Evolutionary conservation across 2,888 invertebrate species (phyloP), one percentile per base, ranked within the genome.

Genomic region (Geophilus truncorum): DNA sequence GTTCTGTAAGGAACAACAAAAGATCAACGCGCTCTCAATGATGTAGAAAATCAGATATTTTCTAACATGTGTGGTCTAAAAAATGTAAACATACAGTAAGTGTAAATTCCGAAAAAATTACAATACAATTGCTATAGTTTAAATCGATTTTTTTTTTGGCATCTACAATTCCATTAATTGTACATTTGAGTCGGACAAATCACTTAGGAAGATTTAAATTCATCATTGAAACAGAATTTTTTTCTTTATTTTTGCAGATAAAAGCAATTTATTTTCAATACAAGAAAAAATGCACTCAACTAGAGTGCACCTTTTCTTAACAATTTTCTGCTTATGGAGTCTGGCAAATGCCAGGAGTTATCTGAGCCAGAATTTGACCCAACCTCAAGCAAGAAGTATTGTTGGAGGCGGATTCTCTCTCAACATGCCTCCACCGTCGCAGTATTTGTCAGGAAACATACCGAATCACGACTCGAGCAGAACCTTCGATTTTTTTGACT

Each of bases 401-500:
- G 9, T 15, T 18, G 30, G 21, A 10, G 77, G 36, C 18, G 62
- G 25, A 1, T 62, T 25, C 9, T 34, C 30, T 10, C 18, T 77
- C 7, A 32, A 18, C 30, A 77, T 34, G 32, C 77, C n/a, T 36
- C 28, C 28, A 1, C 57, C 28, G 1, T 77, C 77, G 3, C 77
- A 77, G 10, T 77, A 34, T n/a, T 10, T 77, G 34, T 32, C 77
- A 34, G n/a, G n/a, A 30, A 32, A 32, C 30, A 15, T 25, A 21
- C 77, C 77, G n/a, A 36, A 25, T 18, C 34, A 77, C 21, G 77
- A 34, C n/a, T 77, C 36, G 9, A 30, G 28, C 32, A 32, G 77
- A 77, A 36, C 34, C 30, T 77, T 77, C 30, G 77, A 77, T 77
- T 77, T 77, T 36, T 77, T 77, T 18, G 77, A 77, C 30, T 34